Evolutionary conservation across 2,113 vertebrate genomes (phyloP), one percentile per base, ranked within the genome.

Genomic region (Thymallus thymallus): DNA sequence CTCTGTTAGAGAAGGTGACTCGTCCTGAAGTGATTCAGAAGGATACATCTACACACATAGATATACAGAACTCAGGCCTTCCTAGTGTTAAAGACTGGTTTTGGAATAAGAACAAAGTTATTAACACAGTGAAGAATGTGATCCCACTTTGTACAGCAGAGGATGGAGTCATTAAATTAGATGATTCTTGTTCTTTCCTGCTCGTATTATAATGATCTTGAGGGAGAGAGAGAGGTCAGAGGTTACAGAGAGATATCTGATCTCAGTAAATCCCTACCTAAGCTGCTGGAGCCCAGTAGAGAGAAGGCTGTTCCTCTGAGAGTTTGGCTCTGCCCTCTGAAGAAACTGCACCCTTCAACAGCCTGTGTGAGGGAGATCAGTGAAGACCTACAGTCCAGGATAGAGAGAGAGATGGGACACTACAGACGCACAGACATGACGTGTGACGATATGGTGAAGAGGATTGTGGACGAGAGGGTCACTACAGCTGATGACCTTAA

Each of bases 291-390:
- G 9, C 14, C 62, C 6, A 32, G 66, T 72, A 30, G 32, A 3
- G 61, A 68, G 62, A 75, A 9, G 22, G 73, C n/a, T 29, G 66
- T 79, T 29, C 80, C 80, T 73, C 64, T 76, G 18, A 79, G 72
- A 65, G 73, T 73, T 26, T 76, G 73, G 69, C 76, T 82, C 3
- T 73, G 72, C 1, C 80, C 80, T 73, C 26, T 82, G 61, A 76
- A 73, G 60, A 79, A 70, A 4, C n/a, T 76, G 61, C 20, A 58
- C 29, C 66, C 32, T 56, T 46, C 48, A 41, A 32, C 73, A 70
- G 61, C 61, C 12, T 35, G 24, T 26, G 66, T 69, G 7, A 72
- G 46, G 12, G 22, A 75, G 6, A 16, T 82, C 23, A 79, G 14
- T 62, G 41, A 67, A 61, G 55, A 66, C 7, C 7, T 73, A 6